Evolutionary conservation across 2,797 vertebrate species (phyloP).

Genomic region (Parauchenoglanis punctatus): DNA sequence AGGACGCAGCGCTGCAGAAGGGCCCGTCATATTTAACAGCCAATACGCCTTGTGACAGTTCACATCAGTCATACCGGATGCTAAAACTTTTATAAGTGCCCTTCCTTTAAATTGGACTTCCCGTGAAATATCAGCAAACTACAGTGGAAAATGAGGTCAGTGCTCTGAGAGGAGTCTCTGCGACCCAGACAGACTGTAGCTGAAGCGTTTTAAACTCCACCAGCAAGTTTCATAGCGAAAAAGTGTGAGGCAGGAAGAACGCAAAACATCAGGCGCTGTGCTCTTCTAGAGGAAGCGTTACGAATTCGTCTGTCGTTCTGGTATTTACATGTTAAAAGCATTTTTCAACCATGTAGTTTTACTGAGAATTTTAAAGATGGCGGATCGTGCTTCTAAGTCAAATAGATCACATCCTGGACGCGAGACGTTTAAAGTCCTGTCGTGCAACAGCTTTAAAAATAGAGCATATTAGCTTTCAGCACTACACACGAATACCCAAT

Average conservation of each 20-base stretch:
- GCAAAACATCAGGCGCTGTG: not conserved
- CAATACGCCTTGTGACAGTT: conserved; percentile 49
- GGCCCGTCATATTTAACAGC: conserved; percentile 50
- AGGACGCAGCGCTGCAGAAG: conserved; percentile 25
- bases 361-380: not conserved
- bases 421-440: not conserved
- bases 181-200: conserved; percentile 25
- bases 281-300: not conserved
- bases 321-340: not conserved
- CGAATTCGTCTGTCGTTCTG: not conserved
- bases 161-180: conserved; percentile 21
- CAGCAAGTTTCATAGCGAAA: not conserved
- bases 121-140: conserved; percentile 50
- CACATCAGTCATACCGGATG: conserved; percentile 50
- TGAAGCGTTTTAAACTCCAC: conserved; percentile 32
- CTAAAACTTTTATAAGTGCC: conserved; percentile 54
- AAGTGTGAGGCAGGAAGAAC: conserved; percentile 23
- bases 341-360: not conserved
- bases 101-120: conserved; percentile 48
- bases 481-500: not conserved
- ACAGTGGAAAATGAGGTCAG: conserved; percentile 55
- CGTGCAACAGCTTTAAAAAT: not conserved
- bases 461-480: not conserved
- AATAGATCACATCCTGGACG: not conserved
- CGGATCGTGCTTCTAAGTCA: not conserved